Base-by-base conservation (phyloP, 2,888 invertebrate genomes). In the Dicyrtoma fusca region DNA sequence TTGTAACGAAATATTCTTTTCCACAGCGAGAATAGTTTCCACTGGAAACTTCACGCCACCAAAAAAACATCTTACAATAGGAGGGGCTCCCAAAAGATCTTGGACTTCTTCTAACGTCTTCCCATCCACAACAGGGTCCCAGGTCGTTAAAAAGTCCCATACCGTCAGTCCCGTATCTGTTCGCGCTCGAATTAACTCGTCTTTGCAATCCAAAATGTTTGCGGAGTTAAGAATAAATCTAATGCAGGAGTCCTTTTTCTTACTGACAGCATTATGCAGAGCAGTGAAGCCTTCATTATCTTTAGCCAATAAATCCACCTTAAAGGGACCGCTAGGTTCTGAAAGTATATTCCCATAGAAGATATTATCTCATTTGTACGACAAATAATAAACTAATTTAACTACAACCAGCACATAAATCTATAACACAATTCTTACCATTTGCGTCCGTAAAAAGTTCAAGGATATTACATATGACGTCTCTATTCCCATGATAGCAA, bases 211-310 rank as follows among this genome's bases (percentile, higher is more conserved):
- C n/a, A 65, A n/a, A 10, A 49, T n/a, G 14, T 49, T 19, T 4
- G 55, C 55, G 21, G 57, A 57, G 13, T 17, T 57, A 4, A 57
- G 42, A 6, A 68, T 14, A 2, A 13, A 14, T 17, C 10, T 34
- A 10, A 45, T 44, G n/a, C 34, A 26, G 2, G 34, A 14, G 11
- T 13, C 1, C 1, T 68, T 55, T 2, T 19, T 23, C n/a, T 68
- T n/a, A 42, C 42, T 5, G 3, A 57, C 45, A 57, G 68, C 68
- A 44, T 65, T 25, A 44, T 76, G 76, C 34, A 76, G 47, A 8
- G 76, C 63, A 0, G 76, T 72, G 14, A 71, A 65, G 44, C 72
- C 59, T n/a, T 55, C 47, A 21, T 61, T 53, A 47, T 76, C 72
- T 13, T 68, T 55, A 13, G 63, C 57, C 34, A 74, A 49, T 21